Evolutionary conservation across 2,888 invertebrate species (phyloP).

Genomic region (Spodoptera exigua): DNA sequence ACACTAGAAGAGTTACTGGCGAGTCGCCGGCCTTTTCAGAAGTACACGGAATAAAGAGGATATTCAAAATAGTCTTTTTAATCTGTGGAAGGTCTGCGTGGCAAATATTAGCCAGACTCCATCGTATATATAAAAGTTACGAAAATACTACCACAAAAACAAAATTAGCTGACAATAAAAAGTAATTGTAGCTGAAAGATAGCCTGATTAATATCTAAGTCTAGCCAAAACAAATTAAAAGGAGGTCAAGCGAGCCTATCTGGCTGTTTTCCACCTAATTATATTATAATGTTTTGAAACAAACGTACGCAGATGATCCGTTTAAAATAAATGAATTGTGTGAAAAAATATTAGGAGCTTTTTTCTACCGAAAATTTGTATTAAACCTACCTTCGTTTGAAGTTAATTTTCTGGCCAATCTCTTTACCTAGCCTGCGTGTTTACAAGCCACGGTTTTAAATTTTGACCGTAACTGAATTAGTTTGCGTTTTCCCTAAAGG

Average conservation of each 20-base stretch:
- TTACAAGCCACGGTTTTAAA: conserved; percentile 20
- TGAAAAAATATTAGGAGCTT: neutral
- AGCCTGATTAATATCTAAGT: conserved; percentile 40
- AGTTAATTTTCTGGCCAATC: conserved; percentile 15
- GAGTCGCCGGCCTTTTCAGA: too few species aligned
- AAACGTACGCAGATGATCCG: conserved; percentile 22
- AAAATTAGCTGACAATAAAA: conserved; percentile 29
- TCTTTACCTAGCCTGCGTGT: conserved; percentile 10
- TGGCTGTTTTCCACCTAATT: conserved; percentile 32
- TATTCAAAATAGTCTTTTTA: too few species aligned
- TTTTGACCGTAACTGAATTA: conserved; percentile 33
- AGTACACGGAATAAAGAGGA: too few species aligned
- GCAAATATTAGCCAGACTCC: too few species aligned
- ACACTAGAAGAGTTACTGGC: too few species aligned
- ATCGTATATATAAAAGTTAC: neutral
- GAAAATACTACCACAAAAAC: conserved; percentile 17
- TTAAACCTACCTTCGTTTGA: conserved; percentile 16
- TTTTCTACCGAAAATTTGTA: conserved; percentile 11
- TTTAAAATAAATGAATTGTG: conserved; percentile 19
- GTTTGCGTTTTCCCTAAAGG: conserved; percentile 25
- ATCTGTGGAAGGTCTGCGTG: too few species aligned
- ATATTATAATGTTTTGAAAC: conserved; percentile 17
- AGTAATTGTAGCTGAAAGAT: conserved; percentile 31
- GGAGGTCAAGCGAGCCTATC: conserved; percentile 33
- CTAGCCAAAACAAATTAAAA: conserved; percentile 50